Conservation (phyloP, 2,888 invertebrate species). For the Heteromurus nitidus region DNA sequence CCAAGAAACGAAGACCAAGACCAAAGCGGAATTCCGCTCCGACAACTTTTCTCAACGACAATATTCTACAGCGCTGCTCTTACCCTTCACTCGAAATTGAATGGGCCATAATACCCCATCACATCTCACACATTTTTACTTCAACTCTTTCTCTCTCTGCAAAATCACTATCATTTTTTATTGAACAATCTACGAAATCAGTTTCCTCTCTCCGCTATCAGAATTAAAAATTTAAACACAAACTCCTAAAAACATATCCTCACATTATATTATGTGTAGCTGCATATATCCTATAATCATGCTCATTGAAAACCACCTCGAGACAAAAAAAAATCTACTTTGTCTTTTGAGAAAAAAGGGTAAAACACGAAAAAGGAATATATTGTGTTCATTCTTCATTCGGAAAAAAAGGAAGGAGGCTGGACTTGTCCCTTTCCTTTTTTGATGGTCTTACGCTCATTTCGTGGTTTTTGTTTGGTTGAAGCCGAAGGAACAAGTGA, state of each 20-base stretch:
- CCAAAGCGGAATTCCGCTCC: conserved; percentile 59
- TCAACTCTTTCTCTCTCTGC: conserved; percentile 23
- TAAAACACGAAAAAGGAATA: conserved; percentile 21
- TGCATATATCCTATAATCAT: too few relatives aligned
- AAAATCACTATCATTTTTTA: conserved; percentile 12
- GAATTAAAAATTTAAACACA: too few relatives aligned
- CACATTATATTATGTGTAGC: too few relatives aligned
- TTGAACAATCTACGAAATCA: too few relatives aligned
- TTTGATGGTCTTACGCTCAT: conserved; percentile 23
- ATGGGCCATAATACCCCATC: too few relatives aligned
- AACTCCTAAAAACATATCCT: too few relatives aligned
- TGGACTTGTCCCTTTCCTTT: conserved; percentile 39
- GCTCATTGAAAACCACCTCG: too few relatives aligned
- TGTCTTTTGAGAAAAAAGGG: conserved; percentile 1
- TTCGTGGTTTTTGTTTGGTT: conserved; percentile 36
- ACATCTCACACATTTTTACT: too few relatives aligned
- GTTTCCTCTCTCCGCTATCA: too few relatives aligned
- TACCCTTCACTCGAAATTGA: too few relatives aligned
- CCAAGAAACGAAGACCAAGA: conserved; percentile 12
- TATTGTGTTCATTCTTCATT: conserved; percentile 1
- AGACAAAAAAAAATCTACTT: too few relatives aligned
- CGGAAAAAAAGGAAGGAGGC: conserved; percentile 23
- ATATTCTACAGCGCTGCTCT: conserved; percentile 25
- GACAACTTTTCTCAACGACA: conserved; percentile 60
- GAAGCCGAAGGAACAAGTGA: conserved; percentile 27